These are phyloP conservation scores for Drepanosiphum platanoidis DNA, from an alignment of 2,888 invertebrate genomes.

Conservation along the genomic window DNA sequence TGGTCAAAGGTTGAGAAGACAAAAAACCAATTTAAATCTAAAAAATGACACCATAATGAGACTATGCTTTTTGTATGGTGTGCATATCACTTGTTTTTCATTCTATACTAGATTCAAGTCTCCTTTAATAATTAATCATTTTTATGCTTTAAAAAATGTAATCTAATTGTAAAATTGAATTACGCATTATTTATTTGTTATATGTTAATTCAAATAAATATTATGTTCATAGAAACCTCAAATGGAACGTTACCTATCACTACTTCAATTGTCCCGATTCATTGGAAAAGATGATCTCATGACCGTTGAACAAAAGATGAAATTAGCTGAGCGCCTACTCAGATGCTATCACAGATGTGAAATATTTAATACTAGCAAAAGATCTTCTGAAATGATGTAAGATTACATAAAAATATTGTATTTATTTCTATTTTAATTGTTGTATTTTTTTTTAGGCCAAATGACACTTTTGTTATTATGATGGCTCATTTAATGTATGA, in stretches of 20 bases:
- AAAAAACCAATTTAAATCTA: too few species aligned
- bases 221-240: conserved; percentile 69
- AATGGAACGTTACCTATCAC: conserved; percentile 85
- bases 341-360: conserved; percentile 75
- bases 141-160: too few species aligned
- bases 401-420: background rate
- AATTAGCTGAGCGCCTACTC: conserved; percentile 73
- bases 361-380: conserved; percentile 66
- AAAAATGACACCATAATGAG: too few species aligned
- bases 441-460: conserved; percentile 67
- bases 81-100: too few species aligned
- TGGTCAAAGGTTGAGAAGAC: too few species aligned
- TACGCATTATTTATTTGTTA: background rate
- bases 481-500: conserved; percentile 78
- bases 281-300: conserved; percentile 76
- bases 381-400: conserved; percentile 67
- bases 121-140: background rate
- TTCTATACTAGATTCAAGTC: background rate
- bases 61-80: too few species aligned
- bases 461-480: conserved; percentile 82
- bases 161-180: too few species aligned
- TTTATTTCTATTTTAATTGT: background rate
- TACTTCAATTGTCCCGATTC: conserved; percentile 78
- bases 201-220: background rate
- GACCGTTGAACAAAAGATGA: conserved; percentile 70